These are phyloP conservation scores for Hiodon alosoides DNA, from an alignment of 2,113 vertebrate genomes.

Conservation along the genomic window DNA sequence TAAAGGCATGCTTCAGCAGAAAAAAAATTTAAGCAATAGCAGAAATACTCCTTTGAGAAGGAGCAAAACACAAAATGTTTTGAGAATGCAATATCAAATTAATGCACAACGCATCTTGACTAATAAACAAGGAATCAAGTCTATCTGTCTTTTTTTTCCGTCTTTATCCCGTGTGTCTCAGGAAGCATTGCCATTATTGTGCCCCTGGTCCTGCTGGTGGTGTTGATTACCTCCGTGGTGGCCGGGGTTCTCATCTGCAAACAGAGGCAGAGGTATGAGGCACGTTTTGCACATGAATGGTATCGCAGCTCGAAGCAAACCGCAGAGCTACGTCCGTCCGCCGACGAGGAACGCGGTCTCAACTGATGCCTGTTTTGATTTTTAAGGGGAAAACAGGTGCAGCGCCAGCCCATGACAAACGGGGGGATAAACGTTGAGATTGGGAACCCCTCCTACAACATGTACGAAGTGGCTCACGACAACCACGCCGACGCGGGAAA, in stretches of 20 bases:
- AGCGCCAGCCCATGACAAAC: conserved; percentile 94
- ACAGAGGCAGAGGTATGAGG: conserved; percentile 70
- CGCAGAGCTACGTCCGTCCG: too few relatives aligned
- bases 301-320: too few relatives aligned
- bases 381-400: conserved; percentile 88
- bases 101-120: too few relatives aligned
- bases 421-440: conserved; percentile 98
- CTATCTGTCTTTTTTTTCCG: background rate
- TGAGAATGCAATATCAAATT: too few relatives aligned
- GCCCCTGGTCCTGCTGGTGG: conserved; percentile 75
- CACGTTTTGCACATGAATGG: too few relatives aligned
- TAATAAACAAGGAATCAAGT: background rate
- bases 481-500: conserved; percentile 88
- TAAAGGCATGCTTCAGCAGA: too few relatives aligned
- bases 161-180: conserved; percentile 43
- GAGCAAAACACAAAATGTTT: too few relatives aligned
- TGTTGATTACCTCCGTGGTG: conserved; percentile 71
- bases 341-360: background rate
- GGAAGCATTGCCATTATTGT: conserved; percentile 84
- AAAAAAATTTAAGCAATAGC: too few relatives aligned
- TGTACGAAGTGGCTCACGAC: conserved; percentile 90
- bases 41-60: too few relatives aligned
- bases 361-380: background rate
- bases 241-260: conserved; percentile 79
- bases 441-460: conserved; percentile 95